phyloP scores from a whole-genome alignment of 2,888 invertebrate species.

The Thymelicus sylvestris region DNA sequence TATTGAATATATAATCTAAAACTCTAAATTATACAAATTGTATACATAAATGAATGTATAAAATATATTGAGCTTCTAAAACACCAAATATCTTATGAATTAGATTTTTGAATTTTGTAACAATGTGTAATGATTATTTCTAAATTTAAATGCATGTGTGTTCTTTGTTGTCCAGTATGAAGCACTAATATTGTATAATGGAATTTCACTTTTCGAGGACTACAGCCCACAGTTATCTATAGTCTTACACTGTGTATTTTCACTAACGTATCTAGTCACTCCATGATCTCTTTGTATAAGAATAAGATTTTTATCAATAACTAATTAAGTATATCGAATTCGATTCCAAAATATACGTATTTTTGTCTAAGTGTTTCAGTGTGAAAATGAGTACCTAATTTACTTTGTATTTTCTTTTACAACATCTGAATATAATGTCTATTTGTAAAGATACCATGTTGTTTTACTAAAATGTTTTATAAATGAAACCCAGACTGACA shows the following conservation, averaged over 20 bases:
- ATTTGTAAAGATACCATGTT: constrained; percentile 64
- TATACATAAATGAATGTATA: constrained; percentile 44
- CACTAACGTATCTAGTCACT: constrained; percentile 53
- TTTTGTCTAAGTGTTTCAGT: constrained; percentile 77
- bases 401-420: constrained; percentile 80
- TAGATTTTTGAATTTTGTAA: constrained; percentile 58
- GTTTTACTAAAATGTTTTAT: constrained; percentile 46
- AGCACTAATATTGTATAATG: constrained; percentile 18
- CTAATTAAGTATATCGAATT: constrained; percentile 68
- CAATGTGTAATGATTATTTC: constrained; percentile 39
- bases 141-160: constrained; percentile 22
- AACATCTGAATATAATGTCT: constrained; percentile 81
- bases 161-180: constrained; percentile 22
- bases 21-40: not conserved
- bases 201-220: constrained; percentile 5
- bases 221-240: constrained; percentile 50
- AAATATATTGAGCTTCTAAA: constrained; percentile 61
- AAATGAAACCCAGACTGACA: constrained; percentile 64
- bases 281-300: constrained; percentile 57
- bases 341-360: constrained; percentile 78
- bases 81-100: constrained; percentile 79
- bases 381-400: constrained; percentile 64
- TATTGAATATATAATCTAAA: constrained; percentile 16
- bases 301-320: constrained; percentile 50
- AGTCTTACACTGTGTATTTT: constrained; percentile 48